These are phyloP conservation scores for Lobophora halterata DNA, from an alignment of 2,888 invertebrate species.

Conservation along the genomic window DNA sequence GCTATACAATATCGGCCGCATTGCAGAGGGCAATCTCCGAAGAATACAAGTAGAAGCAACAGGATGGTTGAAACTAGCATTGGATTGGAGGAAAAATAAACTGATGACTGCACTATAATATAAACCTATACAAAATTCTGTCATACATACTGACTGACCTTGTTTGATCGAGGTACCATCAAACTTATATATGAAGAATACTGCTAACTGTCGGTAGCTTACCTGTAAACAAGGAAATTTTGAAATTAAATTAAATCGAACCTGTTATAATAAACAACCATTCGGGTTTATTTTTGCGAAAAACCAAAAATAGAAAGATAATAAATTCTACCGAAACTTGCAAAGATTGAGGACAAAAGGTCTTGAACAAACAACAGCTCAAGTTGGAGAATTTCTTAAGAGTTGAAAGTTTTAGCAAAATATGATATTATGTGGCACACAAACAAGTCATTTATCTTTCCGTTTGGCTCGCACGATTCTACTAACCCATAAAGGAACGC, in stretches of 20 bases:
- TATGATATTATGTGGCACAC: too few relatives aligned
- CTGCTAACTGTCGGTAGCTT: too few relatives aligned
- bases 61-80: too few relatives aligned
- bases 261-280: background rate
- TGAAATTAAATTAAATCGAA: background rate
- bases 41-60: slow-evolving; percentile 12
- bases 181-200: too few relatives aligned
- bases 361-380: slow-evolving; percentile 1
- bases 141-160: too few relatives aligned
- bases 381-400: background rate
- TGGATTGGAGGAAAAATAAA: too few relatives aligned
- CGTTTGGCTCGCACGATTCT: too few relatives aligned
- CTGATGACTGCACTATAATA: too few relatives aligned
- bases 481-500: slow-evolving; percentile 21
- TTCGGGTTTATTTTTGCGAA: background rate
- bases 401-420: background rate
- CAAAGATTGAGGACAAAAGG: slow-evolving; percentile 5
- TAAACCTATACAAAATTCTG: too few relatives aligned
- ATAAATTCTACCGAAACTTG: slow-evolving; percentile 3
- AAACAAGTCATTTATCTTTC: too few relatives aligned
- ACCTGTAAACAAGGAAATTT: slow-evolving; percentile 13
- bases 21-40: slow-evolving; percentile 9
- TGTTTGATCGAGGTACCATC: background rate
- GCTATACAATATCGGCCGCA: slow-evolving; percentile 31
- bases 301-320: too few relatives aligned